Evolutionary conservation across 2,113 vertebrate genomes (phyloP).

Genomic region (Nycticryphes semicollaris): DNA sequence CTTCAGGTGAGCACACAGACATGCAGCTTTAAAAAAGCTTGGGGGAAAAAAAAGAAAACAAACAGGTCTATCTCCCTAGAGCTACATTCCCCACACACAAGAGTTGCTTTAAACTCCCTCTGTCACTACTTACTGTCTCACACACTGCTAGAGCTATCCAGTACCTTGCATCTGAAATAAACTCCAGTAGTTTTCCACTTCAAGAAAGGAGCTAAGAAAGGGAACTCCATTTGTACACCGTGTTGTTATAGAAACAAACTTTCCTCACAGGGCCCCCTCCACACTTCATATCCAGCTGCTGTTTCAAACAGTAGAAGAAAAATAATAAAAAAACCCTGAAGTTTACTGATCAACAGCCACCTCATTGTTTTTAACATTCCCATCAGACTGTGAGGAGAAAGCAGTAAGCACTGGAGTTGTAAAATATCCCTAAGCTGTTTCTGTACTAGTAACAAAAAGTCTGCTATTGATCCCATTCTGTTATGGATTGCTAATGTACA

Average conservation of each 20-base stretch:
- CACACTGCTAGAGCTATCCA: background rate
- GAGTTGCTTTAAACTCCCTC: background rate
- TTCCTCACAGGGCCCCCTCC: background rate
- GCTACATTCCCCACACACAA: background rate
- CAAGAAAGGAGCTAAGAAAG: background rate
- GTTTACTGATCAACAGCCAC: background rate
- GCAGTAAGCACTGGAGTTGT: background rate
- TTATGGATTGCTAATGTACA: background rate
- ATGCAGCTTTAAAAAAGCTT: background rate
- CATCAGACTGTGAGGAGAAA: background rate
- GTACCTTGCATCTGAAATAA: background rate
- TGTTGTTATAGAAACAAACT: conserved; percentile 26
- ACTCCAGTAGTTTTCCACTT: background rate
- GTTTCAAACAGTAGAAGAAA: background rate
- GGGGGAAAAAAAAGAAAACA: background rate
- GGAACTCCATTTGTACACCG: background rate
- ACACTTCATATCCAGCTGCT: background rate
- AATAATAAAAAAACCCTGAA: background rate
- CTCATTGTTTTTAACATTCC: background rate
- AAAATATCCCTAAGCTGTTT: background rate
- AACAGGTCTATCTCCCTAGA: background rate
- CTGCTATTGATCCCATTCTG: background rate
- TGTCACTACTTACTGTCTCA: background rate
- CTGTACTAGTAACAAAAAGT: background rate
- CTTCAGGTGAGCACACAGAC: background rate